These are phyloP conservation scores for Eulacestoma nigropectus DNA, from an alignment of 2,113 vertebrate species.

Conservation along the genomic window DNA sequence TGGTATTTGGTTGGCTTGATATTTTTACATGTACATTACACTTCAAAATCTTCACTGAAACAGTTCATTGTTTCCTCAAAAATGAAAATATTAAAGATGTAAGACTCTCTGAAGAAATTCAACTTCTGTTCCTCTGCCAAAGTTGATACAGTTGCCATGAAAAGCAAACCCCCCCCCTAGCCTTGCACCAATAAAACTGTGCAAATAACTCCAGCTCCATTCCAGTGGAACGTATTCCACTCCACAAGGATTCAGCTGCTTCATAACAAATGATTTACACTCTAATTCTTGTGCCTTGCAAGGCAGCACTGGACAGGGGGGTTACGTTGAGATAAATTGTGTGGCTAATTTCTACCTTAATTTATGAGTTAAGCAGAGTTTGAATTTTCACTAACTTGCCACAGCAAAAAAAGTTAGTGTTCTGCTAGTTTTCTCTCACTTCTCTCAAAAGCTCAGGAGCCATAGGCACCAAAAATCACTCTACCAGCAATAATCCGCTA, in stretches of 20 bases:
- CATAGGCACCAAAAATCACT: not conserved
- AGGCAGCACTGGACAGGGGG: not conserved
- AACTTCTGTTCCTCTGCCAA: constrained; percentile 27
- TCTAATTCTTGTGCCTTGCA: not conserved
- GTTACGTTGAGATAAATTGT: not conserved
- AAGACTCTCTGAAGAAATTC: not conserved
- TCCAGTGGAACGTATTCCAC: not conserved
- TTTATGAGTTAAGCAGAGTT: not conserved
- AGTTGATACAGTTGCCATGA: constrained; percentile 17
- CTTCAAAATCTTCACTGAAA: not conserved
- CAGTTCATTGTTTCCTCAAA: not conserved
- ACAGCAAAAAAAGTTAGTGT: not conserved
- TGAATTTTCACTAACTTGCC: not conserved
- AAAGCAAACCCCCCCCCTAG: constrained; percentile 24
- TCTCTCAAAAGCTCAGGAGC: not conserved
- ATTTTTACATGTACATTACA: not conserved
- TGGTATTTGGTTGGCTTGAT: not conserved
- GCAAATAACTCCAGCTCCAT: not conserved
- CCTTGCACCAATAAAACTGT: not conserved
- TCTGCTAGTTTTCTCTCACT: not conserved
- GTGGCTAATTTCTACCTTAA: not conserved
- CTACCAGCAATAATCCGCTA: not conserved
- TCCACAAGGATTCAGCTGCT: not conserved
- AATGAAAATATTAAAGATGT: constrained; percentile 31
- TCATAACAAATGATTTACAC: not conserved